Conservation (phyloP, 2,888 invertebrate species). For the Trypoxylon attenuatum region DNA sequence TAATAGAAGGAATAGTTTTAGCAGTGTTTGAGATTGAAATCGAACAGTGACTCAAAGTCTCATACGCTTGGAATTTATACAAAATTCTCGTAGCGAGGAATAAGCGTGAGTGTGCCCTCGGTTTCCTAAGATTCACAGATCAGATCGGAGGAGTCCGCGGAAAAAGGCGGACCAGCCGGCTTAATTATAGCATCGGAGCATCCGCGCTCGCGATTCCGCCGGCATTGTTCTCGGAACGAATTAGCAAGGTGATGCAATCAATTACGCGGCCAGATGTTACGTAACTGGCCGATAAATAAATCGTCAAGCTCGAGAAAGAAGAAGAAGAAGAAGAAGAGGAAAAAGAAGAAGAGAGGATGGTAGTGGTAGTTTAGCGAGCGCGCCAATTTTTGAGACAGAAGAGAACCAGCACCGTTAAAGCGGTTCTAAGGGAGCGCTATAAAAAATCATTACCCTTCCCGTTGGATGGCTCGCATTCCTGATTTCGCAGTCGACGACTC, state of each 20-base stretch:
- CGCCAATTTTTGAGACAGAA: constrained; percentile 16
- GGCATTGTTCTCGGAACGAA: constrained; percentile 22
- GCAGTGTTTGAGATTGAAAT: too few relatives aligned
- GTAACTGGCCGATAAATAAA: constrained; percentile 1
- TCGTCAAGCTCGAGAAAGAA: constrained; percentile 1
- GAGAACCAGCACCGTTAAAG: constrained; percentile 37
- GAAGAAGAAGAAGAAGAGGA: background rate
- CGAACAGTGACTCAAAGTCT: too few relatives aligned
- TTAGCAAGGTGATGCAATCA: constrained; percentile 17
- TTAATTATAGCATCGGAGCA: constrained; percentile 20
- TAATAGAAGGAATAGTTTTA: too few relatives aligned
- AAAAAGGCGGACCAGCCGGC: constrained; percentile 15
- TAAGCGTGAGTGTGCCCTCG: background rate
- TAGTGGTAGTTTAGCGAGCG: too few relatives aligned
- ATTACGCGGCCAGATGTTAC: constrained; percentile 17
- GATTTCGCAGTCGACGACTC: constrained; percentile 22
- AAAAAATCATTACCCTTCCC: constrained; percentile 43
- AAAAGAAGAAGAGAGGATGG: too few relatives aligned
- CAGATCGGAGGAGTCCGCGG: background rate
- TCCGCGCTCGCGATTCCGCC: constrained; percentile 4
- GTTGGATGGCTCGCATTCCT: constrained; percentile 38
- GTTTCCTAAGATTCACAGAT: constrained; percentile 18
- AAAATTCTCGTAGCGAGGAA: too few relatives aligned
- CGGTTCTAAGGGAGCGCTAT: constrained; percentile 28
- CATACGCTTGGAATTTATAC: too few relatives aligned